phyloP scores from a whole-genome alignment of 2,113 vertebrate genomes.

The Cebus imitator region DNA sequence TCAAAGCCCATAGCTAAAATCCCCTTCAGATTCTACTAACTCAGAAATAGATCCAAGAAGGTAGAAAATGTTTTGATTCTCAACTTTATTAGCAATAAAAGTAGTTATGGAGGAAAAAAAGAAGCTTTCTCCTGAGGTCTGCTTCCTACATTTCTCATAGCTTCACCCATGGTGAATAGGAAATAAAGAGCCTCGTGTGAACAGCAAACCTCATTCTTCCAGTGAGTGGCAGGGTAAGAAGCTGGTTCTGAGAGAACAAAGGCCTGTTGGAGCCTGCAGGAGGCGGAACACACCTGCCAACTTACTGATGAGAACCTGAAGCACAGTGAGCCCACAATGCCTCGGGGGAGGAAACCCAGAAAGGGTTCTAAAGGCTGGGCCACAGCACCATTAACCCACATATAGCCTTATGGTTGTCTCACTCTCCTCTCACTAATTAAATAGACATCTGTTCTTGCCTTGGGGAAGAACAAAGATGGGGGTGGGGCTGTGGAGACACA shows the following conservation, averaged over 20 bases:
- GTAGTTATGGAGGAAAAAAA: neutral
- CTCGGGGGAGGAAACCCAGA: neutral
- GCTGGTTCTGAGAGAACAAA: neutral
- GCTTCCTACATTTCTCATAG: too few species aligned
- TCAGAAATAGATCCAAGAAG: neutral
- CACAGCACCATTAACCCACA: neutral
- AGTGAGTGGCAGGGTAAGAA: neutral
- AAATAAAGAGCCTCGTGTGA: neutral
- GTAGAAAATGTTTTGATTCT: neutral
- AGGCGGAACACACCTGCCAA: neutral
- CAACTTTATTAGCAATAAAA: neutral
- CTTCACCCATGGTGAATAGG: neutral
- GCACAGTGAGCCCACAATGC: neutral
- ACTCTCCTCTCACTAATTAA: neutral
- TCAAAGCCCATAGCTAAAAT: neutral
- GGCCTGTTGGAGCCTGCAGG: slow-evolving; percentile 28
- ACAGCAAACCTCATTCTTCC: neutral
- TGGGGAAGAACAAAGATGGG: neutral
- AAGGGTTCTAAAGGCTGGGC: neutral
- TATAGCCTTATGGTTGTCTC: neutral
- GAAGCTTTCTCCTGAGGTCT: neutral
- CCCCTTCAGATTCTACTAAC: neutral
- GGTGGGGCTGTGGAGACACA: neutral
- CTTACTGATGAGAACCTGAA: neutral
- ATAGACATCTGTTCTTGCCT: neutral